Evolutionary conservation across 2,797 vertebrate genomes (phyloP).

Genomic region (Meriones psammophilus): DNA sequence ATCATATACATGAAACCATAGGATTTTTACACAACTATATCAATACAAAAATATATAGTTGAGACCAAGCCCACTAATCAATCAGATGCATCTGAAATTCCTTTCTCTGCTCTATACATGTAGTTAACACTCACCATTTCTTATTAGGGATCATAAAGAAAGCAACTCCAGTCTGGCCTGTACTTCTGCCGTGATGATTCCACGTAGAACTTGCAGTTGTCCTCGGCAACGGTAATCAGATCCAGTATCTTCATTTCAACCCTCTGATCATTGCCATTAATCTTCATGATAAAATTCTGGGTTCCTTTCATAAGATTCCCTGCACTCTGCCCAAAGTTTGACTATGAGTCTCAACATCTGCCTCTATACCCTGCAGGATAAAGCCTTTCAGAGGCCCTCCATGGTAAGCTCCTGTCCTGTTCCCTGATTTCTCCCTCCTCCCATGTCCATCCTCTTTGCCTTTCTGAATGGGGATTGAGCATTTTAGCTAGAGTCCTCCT

Average conservation of each 20-base stretch:
- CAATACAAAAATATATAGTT: neutral
- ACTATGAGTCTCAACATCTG: too few species aligned
- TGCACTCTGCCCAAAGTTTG: too few species aligned
- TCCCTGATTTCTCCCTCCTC: too few species aligned
- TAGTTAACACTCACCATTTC: neutral
- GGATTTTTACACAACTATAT: neutral
- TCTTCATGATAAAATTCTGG: neutral
- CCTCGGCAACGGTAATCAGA: neutral
- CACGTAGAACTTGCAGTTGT: neutral
- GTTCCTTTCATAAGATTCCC: too few species aligned
- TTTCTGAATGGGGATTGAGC: too few species aligned
- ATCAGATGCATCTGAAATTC: neutral
- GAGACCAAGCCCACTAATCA: neutral
- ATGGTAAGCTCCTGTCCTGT: too few species aligned
- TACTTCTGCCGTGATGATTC: neutral
- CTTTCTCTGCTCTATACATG: neutral
- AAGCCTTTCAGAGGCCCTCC: too few species aligned
- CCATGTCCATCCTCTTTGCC: too few species aligned
- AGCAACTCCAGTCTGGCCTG: neutral
- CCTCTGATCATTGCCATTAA: neutral
- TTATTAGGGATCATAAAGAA: neutral
- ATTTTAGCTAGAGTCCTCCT: too few species aligned
- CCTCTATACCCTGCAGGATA: too few species aligned
- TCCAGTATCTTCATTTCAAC: neutral
- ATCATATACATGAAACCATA: neutral